phyloP scores from a whole-genome alignment of 2,113 vertebrate genomes.

The Otis tarda region DNA sequence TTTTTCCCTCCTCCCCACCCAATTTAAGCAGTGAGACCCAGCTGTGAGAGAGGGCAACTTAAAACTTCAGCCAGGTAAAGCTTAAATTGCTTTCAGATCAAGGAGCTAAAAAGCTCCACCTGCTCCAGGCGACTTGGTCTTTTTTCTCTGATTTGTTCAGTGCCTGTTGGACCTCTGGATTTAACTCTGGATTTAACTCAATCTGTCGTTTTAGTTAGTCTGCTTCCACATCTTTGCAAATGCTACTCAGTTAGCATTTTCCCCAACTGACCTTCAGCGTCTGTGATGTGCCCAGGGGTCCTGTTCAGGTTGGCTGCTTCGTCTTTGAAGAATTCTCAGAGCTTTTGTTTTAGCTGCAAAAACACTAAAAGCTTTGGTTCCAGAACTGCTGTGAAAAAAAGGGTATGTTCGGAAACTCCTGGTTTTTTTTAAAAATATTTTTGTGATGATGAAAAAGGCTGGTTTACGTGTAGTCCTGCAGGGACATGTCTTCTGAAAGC shows the following conservation, averaged over 20 bases:
- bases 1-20: neutral
- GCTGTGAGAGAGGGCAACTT: neutral
- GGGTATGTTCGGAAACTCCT: neutral
- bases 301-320: rapidly evolving
- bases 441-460: neutral
- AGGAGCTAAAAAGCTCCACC: no score
- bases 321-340: neutral
- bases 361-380: neutral
- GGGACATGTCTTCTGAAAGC: no score
- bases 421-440: neutral
- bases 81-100: rapidly evolving
- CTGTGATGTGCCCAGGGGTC: rapidly evolving
- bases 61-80: neutral
- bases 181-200: neutral
- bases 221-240: neutral
- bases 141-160: no score
- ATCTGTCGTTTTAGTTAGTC: neutral
- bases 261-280: neutral
- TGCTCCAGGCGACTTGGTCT: neutral
- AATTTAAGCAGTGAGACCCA: neutral
- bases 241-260: neutral
- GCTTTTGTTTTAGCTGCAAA: neutral
- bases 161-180: no score
- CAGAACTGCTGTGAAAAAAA: neutral
- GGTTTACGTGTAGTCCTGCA: no score